Evolutionary conservation across 2,888 invertebrate genomes (phyloP).

Genomic region (Drosophila aldrichi): DNA sequence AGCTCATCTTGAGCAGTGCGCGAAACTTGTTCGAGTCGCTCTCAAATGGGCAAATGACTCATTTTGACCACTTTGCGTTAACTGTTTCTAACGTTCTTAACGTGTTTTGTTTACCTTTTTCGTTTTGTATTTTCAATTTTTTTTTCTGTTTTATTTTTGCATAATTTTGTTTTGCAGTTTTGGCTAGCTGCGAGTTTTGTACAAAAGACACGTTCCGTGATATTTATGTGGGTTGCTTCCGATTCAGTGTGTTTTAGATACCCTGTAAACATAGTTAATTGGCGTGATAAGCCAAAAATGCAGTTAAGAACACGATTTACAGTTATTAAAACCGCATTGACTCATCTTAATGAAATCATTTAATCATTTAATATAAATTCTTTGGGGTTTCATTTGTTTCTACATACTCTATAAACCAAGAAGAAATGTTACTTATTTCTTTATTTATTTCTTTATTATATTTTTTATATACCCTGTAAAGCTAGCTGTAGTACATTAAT

Average conservation of each 20-base stretch:
- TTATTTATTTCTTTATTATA: too few relatives aligned
- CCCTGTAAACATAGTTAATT: not conserved
- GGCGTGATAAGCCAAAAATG: not conserved
- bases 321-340: not conserved
- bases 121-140: conserved; percentile 16
- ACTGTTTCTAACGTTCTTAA: conserved; percentile 38
- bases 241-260: conserved; percentile 4
- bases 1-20: conserved; percentile 63
- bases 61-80: conserved; percentile 34
- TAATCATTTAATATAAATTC: not conserved
- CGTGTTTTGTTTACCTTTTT: conserved; percentile 12
- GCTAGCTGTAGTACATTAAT: too few relatives aligned
- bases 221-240: conserved; percentile 26
- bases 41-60: conserved; percentile 38
- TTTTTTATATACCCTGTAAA: not conserved
- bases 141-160: conserved; percentile 45
- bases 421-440: not conserved
- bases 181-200: conserved; percentile 11
- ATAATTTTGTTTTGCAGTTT: conserved; percentile 54
- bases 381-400: not conserved
- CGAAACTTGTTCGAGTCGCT: conserved; percentile 48
- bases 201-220: conserved; percentile 52
- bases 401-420: not conserved
- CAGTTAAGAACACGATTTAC: not conserved
- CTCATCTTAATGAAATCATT: not conserved